phyloP scores from a whole-genome alignment of 2,113 vertebrate species.

The Bagarius yarrelli region DNA sequence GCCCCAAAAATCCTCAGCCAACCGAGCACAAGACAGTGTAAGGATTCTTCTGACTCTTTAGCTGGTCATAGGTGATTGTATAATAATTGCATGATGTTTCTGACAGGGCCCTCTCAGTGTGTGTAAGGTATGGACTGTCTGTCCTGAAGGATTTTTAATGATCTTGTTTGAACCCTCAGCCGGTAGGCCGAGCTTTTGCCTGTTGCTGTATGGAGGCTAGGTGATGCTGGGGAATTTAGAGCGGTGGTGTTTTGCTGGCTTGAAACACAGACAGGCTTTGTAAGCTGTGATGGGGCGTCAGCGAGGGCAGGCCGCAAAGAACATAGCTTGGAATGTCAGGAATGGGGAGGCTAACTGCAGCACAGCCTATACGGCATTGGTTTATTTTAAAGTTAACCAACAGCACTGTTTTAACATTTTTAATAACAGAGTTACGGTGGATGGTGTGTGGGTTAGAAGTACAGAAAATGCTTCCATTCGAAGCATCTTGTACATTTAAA shows the following conservation, averaged over 20 bases:
- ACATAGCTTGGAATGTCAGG: constrained; percentile 71
- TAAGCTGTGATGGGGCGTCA: constrained; percentile 58
- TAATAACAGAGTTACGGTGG: too few relatives aligned
- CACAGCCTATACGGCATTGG: constrained; percentile 44
- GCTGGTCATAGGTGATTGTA: not conserved
- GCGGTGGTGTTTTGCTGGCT: constrained; percentile 28
- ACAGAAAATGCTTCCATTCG: not conserved
- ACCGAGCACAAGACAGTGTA: not conserved
- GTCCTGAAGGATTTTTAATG: not conserved
- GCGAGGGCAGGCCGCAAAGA: constrained; percentile 65
- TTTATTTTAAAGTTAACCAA: not conserved
- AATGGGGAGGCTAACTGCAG: constrained; percentile 66
- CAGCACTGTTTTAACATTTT: constrained; percentile 1
- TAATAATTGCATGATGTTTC: not conserved
- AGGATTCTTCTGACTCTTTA: not conserved
- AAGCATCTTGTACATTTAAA: not conserved
- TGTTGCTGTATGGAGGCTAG: constrained; percentile 6
- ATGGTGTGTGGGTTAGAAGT: not conserved
- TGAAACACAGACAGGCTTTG: constrained; percentile 69
- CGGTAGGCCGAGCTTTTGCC: not conserved
- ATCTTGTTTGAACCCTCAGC: not conserved
- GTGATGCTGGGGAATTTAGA: constrained; percentile 44
- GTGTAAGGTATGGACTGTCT: not conserved
- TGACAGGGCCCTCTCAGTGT: not conserved
- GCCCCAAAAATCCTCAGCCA: not conserved